phyloP scores from a whole-genome alignment of 2,888 invertebrate genomes.

The Hypsopygia costalis region DNA sequence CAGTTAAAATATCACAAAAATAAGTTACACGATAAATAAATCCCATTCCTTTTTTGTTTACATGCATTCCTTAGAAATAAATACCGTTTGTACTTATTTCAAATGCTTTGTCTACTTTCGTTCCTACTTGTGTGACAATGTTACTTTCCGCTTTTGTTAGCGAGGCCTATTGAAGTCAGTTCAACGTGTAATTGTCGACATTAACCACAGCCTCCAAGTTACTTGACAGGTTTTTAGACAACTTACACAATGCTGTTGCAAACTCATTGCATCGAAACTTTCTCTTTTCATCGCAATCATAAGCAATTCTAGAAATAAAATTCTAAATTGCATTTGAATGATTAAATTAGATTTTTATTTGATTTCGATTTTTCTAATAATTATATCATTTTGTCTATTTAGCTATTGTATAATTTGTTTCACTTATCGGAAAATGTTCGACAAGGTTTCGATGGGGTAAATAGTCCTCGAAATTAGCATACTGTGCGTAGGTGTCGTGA shows the following conservation, averaged over 20 bases:
- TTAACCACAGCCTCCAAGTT: constrained; percentile 19
- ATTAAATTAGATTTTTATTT: too few relatives aligned
- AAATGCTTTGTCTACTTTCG: constrained; percentile 27
- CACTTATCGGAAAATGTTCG: too few relatives aligned
- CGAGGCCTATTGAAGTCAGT: constrained; percentile 21
- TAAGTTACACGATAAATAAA: neutral
- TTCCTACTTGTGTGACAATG: constrained; percentile 29
- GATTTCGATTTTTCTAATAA: too few relatives aligned
- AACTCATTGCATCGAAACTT: constrained; percentile 26
- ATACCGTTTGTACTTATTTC: constrained; percentile 29
- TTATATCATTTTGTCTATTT: too few relatives aligned
- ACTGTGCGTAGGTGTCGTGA: too few relatives aligned
- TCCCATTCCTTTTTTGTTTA: neutral
- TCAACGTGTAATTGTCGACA: constrained; percentile 2
- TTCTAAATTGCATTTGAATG: neutral
- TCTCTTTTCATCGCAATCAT: constrained; percentile 25
- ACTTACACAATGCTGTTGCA: constrained; percentile 27
- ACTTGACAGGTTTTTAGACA: constrained; percentile 23
- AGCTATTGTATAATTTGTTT: too few relatives aligned
- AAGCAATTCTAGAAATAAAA: constrained; percentile 10
- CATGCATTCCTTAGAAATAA: constrained; percentile 24
- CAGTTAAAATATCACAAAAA: neutral
- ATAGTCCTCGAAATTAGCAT: too few relatives aligned
- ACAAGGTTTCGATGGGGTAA: too few relatives aligned
- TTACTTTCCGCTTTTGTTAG: constrained; percentile 37